Evolutionary conservation across 2,888 invertebrate genomes (phyloP), one percentile per base, ranked within the genome.

Genomic region (Oscheius onirici): DNA sequence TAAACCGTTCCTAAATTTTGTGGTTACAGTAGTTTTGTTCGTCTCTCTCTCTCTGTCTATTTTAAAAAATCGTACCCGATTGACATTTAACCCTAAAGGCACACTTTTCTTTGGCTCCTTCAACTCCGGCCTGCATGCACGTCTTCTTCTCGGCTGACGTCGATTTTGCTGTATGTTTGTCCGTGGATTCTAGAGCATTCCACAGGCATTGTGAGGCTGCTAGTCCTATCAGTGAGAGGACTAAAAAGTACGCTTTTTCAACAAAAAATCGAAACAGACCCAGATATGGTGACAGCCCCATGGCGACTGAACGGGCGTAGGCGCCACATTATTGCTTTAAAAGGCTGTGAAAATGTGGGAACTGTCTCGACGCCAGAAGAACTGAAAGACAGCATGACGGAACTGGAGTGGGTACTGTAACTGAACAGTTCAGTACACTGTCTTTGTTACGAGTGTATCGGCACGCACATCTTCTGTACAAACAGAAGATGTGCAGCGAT

Each of bases 331-430:
- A 51, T 51, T 11, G 51, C 51, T 51, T 51, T 51, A 51, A 17
- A 51, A 51, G 51, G 51, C 51, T 51, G 46, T 46, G 46, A 46
- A 46, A 46, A 46, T 46, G 46, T 46, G 46, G 46, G 46, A 46
- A 46, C 46, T 17, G 46, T 46, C 20, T 46, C 20, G 46, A 46
- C 34, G 34, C 34, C 34, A 34, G 34, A 34, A 34, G 34, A 0
- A 34, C 34, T 34, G 34, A 34, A 8, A 8, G n/a, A n/a, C n/a
- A 34, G 34, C 3, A 8, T 34, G 34, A 8, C 0, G 34, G 3
- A n/a, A 34, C 5, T 34, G 8, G 34, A 34, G 34, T 34, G 34
- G 34, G 8, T 34, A 34, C 34, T 34, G 34, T 34, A 34, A 8
- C 34, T 34, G 34, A 34, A n/a, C n/a, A n/a, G n/a, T n/a, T n/a